phyloP scores from a whole-genome alignment of 2,888 invertebrate genomes.

The Archips xylosteana region DNA sequence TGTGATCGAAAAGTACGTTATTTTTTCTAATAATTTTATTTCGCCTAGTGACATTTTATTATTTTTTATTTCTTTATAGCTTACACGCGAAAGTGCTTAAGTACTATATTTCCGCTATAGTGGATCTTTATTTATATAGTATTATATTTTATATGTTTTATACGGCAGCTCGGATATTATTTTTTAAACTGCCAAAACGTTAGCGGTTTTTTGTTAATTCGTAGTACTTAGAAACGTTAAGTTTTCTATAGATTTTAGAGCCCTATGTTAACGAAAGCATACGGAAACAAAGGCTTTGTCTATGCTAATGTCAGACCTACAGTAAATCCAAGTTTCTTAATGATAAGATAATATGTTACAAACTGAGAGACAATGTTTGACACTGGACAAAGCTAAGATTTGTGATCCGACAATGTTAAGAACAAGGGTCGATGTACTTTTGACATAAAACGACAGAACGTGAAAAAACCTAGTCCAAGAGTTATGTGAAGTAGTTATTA shows the following conservation, averaged over 20 bases:
- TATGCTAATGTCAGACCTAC: neutral
- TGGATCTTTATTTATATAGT: slow-evolving; percentile 52
- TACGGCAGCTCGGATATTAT: slow-evolving; percentile 55
- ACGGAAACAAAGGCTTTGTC: neutral
- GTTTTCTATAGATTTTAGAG: slow-evolving; percentile 38
- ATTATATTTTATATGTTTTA: slow-evolving; percentile 56
- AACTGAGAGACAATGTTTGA: too few relatives aligned
- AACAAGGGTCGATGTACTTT: slow-evolving; percentile 54
- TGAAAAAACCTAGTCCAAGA: slow-evolving; percentile 52
- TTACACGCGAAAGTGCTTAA: slow-evolving; percentile 67
- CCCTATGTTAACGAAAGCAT: neutral
- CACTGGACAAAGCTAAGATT: neutral
- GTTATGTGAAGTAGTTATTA: slow-evolving; percentile 53
- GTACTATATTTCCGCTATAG: slow-evolving; percentile 44
- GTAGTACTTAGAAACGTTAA: slow-evolving; percentile 48
- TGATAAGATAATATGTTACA: too few relatives aligned
- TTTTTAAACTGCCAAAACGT: slow-evolving; percentile 53
- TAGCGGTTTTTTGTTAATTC: slow-evolving; percentile 51
- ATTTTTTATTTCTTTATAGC: slow-evolving; percentile 67
- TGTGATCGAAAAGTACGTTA: slow-evolving; percentile 68
- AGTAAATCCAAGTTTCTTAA: neutral
- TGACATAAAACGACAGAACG: slow-evolving; percentile 49
- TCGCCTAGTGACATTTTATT: slow-evolving; percentile 60
- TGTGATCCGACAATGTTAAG: neutral
- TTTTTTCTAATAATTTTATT: slow-evolving; percentile 74